Conservation (phyloP, 2,888 invertebrate species). For the Synergus japonicus region DNA sequence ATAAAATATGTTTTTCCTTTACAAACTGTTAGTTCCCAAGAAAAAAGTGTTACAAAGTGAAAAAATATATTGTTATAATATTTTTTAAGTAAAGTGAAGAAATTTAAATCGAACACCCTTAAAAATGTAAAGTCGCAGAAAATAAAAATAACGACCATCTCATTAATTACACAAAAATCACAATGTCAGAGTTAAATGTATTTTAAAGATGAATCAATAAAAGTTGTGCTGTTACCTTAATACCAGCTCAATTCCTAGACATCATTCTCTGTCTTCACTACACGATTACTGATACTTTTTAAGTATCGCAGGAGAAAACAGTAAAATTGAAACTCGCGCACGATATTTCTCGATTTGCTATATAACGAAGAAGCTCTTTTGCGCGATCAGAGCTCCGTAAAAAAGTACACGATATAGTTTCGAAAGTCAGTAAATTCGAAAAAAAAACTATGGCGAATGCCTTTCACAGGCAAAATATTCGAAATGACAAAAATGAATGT, state of each 20-base stretch:
- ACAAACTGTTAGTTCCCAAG: no score
- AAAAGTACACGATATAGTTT: neutral
- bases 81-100: no score
- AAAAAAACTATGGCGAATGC: neutral
- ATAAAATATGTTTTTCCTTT: no score
- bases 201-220: conserved; percentile 14
- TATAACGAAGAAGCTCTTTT: neutral
- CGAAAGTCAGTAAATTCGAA: neutral
- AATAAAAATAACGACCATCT: conserved; percentile 9
- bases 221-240: conserved; percentile 18
- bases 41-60: no score
- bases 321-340: neutral
- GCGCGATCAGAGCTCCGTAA: neutral
- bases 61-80: no score
- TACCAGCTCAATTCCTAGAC: conserved; percentile 31
- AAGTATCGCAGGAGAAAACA: conserved; percentile 7
- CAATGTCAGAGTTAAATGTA: neutral
- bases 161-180: neutral
- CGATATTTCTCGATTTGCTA: neutral
- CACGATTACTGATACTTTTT: conserved; percentile 35
- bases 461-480: neutral
- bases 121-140: neutral
- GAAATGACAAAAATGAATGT: neutral
- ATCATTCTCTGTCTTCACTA: conserved; percentile 32
- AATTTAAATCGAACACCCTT: no score